A percentile compares a stretch with the other conserved stretches of the same genome.
phyloP scores from a whole-genome alignment of 2,888 invertebrate genomes.

The Xanthorhoe spadicearia region DNA sequence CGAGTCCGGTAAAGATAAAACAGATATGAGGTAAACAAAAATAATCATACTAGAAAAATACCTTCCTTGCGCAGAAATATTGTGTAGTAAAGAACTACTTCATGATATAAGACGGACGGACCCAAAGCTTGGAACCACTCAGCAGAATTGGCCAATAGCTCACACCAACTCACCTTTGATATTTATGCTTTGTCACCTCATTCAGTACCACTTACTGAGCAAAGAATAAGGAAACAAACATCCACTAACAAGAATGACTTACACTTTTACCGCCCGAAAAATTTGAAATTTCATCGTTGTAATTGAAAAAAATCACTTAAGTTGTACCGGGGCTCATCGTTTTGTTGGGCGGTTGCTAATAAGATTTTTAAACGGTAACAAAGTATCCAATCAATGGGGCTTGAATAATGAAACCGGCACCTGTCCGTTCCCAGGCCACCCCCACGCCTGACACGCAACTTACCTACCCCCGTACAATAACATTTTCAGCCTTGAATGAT shows the following conservation, averaged over 20 bases:
- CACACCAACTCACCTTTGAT: background rate
- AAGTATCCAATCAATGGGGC: slow-evolving; percentile 84
- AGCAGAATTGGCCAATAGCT: slow-evolving; percentile 2
- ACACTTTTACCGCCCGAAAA: slow-evolving; percentile 66
- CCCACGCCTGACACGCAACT: slow-evolving; percentile 73
- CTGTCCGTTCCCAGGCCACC: slow-evolving; percentile 80
- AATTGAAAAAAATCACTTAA: slow-evolving; percentile 84
- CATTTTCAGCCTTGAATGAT: slow-evolving; percentile 54
- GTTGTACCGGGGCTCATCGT: slow-evolving; percentile 66
- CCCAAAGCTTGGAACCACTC: background rate
- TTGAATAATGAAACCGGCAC: slow-evolving; percentile 84
- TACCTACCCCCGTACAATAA: slow-evolving; percentile 50
- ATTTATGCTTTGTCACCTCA: slow-evolving; percentile 54
- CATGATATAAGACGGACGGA: background rate
- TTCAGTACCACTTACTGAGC: slow-evolving; percentile 56
- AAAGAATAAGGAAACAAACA: slow-evolving; percentile 69
- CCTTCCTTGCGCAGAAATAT: background rate
- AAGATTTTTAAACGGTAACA: slow-evolving; percentile 85
- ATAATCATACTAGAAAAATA: background rate
- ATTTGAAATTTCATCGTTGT: slow-evolving; percentile 72
- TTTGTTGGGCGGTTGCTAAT: slow-evolving; percentile 82
- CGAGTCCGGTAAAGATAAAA: too few relatives aligned
- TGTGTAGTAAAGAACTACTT: background rate
- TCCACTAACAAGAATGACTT: slow-evolving; percentile 81
- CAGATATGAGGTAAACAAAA: background rate